These are phyloP conservation scores for Epistrophe grossulariae DNA, from an alignment of 2,888 invertebrate species.

Conservation along the genomic window DNA sequence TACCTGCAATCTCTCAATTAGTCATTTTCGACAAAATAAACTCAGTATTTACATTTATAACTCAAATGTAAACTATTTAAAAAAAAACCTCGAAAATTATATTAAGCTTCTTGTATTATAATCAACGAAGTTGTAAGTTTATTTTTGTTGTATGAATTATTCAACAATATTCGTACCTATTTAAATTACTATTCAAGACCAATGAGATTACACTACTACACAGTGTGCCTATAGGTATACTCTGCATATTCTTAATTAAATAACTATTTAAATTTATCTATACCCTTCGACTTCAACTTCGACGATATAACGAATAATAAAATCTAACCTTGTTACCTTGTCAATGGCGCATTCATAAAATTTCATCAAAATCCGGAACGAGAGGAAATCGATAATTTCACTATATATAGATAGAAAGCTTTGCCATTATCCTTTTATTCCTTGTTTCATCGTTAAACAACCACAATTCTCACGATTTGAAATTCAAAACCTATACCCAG, in stretches of 20 bases:
- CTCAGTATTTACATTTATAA: not conserved
- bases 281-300: slow-evolving; percentile 10
- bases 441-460: slow-evolving; percentile 57
- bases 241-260: slow-evolving; percentile 34
- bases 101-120: not conserved
- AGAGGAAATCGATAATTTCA: slow-evolving; percentile 64
- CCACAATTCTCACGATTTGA: slow-evolving; percentile 67
- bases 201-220: slow-evolving; percentile 12
- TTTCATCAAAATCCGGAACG: slow-evolving; percentile 47
- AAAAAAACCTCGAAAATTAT: not conserved
- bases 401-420: slow-evolving; percentile 30
- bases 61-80: not conserved
- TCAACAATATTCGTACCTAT: not conserved
- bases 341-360: slow-evolving; percentile 59
- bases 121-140: not conserved
- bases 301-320: not conserved
- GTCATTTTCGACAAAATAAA: not conserved
- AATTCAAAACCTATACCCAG: slow-evolving; percentile 67
- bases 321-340: slow-evolving; percentile 53
- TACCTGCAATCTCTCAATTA: not conserved
- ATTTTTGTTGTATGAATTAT: not conserved
- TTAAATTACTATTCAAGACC: slow-evolving; percentile 28
- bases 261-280: slow-evolving; percentile 45
- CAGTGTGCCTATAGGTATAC: slow-evolving; percentile 3
- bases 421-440: slow-evolving; percentile 8